Percentiles rank a stretch among this genome's conserved stretches.
These are phyloP conservation scores for Bombylius discolor DNA, from an alignment of 2,888 invertebrate species.

Conservation along the genomic window DNA sequence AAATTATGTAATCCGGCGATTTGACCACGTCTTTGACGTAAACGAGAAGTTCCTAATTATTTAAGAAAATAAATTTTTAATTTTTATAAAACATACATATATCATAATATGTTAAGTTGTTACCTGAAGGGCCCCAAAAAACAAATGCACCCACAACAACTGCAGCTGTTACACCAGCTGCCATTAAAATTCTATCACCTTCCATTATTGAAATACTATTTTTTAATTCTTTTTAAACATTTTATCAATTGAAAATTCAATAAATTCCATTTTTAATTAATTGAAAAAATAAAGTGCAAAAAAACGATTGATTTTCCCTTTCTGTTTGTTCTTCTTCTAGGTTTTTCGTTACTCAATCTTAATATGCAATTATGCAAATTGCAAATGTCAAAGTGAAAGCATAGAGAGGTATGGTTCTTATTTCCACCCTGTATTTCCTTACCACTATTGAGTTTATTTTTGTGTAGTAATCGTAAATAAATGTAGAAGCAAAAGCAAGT, in stretches of 20 bases:
- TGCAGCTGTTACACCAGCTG: slow-evolving; percentile 64
- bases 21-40: slow-evolving; percentile 54
- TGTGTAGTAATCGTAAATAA: too few species aligned
- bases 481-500: too few species aligned
- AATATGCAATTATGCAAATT: too few species aligned
- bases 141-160: slow-evolving; percentile 74
- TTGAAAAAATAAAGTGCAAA: not conserved
- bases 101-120: slow-evolving; percentile 8
- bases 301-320: not conserved
- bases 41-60: slow-evolving; percentile 32
- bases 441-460: too few species aligned
- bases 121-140: slow-evolving; percentile 53
- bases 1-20: slow-evolving; percentile 79
- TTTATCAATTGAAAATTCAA: too few species aligned
- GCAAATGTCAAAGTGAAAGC: too few species aligned
- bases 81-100: too few species aligned
- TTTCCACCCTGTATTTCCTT: too few species aligned
- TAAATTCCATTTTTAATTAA: not conserved
- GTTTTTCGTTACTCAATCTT: too few species aligned
- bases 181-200: slow-evolving; percentile 63
- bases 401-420: too few species aligned
- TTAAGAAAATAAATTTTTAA: not conserved
- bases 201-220: slow-evolving; percentile 23
- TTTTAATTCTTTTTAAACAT: too few species aligned
- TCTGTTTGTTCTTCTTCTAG: too few species aligned